Evolutionary conservation across 2,797 vertebrate genomes (phyloP), one percentile per base, ranked within the genome.

Genomic region (Parambassis ranga): DNA sequence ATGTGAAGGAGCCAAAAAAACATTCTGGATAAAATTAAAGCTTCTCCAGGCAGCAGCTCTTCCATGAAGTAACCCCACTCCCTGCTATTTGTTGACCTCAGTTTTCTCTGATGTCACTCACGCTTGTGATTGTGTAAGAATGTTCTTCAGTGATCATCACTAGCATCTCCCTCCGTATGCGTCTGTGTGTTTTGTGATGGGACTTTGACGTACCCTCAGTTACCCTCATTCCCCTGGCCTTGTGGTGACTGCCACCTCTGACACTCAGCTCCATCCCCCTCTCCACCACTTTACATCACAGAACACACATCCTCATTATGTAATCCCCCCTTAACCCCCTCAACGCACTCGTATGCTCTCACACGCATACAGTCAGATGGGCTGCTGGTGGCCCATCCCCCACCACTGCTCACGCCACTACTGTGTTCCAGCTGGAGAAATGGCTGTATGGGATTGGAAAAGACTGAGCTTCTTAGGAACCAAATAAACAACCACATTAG

Each of bases 261-360:
- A 28, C 9, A 39, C 15, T 39, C 28, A 8, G 11, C n/a, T 11
- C 47, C 48, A 24, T n/a, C 61, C 50, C 71, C 50, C 27, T 14
- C 43, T 16, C 11, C 24, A 49, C 27, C 39, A 55, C 14, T 42
- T 44, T 39, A 32, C 1, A 3, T 35, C 49, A 50, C 26, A 41
- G 26, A 60, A 58, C 36, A 66, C 35, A 38, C 20, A 38, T 48
- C 30, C 60, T 57, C 52, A 67, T 87, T 87, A 88, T 80, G 72
- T 83, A 82, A 86, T 71, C 65, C 48, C 23, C 68, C 18, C 24
- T 18, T 13, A 38, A 59, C 53, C 33, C 14, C 19, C 30, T 3
- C 10, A n/a, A 10, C 41, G 43, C 42, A 20, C 36, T 56, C 33
- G 37, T 19, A 38, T 7, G 27, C 7, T 30, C 57, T 19, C 43